Percentiles rank a stretch among this genome's conserved stretches.
These are phyloP conservation scores for Lepas anatifera DNA, from an alignment of 2,888 invertebrate species.

Conservation along the genomic window DNA sequence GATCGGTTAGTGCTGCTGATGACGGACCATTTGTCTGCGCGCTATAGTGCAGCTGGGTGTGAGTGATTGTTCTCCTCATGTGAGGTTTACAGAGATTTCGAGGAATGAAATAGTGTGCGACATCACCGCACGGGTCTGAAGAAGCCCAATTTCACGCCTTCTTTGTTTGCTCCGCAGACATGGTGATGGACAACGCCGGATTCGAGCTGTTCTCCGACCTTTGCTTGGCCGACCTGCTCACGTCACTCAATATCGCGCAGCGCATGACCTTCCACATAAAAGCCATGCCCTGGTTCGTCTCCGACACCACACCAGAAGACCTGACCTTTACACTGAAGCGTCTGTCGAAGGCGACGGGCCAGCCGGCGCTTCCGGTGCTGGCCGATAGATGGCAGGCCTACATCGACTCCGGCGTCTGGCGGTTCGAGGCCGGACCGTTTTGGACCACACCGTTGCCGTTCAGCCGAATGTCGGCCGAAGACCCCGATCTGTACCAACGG, in stretches of 20 bases:
- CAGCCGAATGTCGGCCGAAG: neutral
- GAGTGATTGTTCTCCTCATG: too few species aligned
- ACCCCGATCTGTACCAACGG: neutral
- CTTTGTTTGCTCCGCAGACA: neutral
- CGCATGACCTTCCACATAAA: conserved; percentile 73
- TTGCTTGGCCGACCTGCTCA: conserved; percentile 67
- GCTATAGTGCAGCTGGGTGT: too few species aligned
- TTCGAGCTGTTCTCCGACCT: conserved; percentile 86
- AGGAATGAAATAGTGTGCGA: too few species aligned
- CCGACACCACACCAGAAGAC: conserved; percentile 68
- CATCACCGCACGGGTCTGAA: too few species aligned
- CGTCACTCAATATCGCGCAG: conserved; percentile 44
- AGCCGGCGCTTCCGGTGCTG: neutral
- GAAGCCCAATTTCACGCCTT: too few species aligned
- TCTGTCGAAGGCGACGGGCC: neutral
- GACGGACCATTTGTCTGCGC: too few species aligned
- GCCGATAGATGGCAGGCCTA: neutral
- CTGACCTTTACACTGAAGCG: conserved; percentile 37
- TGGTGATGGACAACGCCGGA: conserved; percentile 80
- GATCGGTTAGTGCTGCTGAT: neutral
- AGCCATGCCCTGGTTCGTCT: conserved; percentile 88
- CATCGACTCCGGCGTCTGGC: neutral
- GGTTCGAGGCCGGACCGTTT: neutral
- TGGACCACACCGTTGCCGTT: neutral
- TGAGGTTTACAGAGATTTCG: too few species aligned